Conservation (phyloP, 1,140 invertebrate genomes). For the Drosophila tani region DNA sequence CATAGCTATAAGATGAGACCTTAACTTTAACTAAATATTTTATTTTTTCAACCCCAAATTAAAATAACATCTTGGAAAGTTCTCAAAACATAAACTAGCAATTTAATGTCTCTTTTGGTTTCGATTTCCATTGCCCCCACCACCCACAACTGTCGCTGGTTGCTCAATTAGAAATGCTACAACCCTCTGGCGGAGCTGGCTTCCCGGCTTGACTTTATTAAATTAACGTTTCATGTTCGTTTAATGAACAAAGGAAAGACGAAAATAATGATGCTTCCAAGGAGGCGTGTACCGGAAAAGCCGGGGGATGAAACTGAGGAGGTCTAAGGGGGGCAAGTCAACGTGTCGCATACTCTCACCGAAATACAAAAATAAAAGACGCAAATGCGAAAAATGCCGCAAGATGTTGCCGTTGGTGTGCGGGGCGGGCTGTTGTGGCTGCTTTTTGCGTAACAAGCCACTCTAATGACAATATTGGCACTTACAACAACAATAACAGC, state of each 20-base stretch:
- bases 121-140: constrained; percentile 17
- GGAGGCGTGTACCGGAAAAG: constrained; percentile 21
- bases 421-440: constrained; percentile 41
- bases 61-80: background rate
- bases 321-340: constrained; percentile 20
- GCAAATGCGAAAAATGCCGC: constrained; percentile 80
- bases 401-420: constrained; percentile 71
- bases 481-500: constrained; percentile 76
- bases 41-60: background rate
- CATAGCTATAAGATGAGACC: no score
- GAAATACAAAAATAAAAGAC: constrained; percentile 73
- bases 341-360: constrained; percentile 72
- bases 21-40: no score
- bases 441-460: constrained; percentile 80
- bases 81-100: constrained; percentile 11
- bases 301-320: background rate
- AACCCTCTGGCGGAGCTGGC: constrained; percentile 36
- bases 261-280: constrained; percentile 79
- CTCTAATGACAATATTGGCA: constrained; percentile 83
- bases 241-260: constrained; percentile 82
- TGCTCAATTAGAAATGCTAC: constrained; percentile 66
- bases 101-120: constrained; percentile 21
- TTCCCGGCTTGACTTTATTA: constrained; percentile 76
- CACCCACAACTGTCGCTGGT: constrained; percentile 35
- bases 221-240: constrained; percentile 84